Percentiles rank a stretch among this genome's conserved stretches.
Conservation (phyloP, 2,797 vertebrate genomes). For the Antrozous pallidus region DNA sequence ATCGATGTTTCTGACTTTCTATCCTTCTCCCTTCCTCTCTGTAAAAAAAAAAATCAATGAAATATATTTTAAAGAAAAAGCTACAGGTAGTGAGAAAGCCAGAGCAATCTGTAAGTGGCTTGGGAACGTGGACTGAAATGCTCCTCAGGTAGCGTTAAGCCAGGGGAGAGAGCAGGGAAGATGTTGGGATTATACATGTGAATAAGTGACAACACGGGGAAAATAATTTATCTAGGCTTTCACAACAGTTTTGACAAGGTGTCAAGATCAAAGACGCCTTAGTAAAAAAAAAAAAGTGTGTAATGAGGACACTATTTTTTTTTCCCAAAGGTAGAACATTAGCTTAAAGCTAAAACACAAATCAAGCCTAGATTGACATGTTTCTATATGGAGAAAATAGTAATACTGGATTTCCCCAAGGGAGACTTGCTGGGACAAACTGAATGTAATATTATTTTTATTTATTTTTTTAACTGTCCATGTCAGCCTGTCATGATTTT, state of each 20-base stretch:
- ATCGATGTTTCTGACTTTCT: too few species aligned
- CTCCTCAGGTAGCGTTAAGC: neutral
- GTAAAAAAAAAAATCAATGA: too few species aligned
- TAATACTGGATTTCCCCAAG: slow-evolving; percentile 21
- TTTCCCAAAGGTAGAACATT: slow-evolving; percentile 23
- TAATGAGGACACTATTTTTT: slow-evolving; percentile 12
- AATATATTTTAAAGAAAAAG: too few species aligned
- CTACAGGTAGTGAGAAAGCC: neutral
- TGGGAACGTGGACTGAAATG: neutral
- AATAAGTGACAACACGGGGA: neutral
- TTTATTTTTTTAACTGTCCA: too few species aligned
- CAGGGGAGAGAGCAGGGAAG: neutral
- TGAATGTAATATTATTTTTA: neutral
- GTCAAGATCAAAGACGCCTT: slow-evolving; percentile 41
- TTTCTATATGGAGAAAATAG: slow-evolving; percentile 26
- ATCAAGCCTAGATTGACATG: slow-evolving; percentile 42
- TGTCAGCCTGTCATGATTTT: too few species aligned
- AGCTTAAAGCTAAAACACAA: slow-evolving; percentile 48
- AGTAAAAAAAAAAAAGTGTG: neutral
- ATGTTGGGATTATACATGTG: neutral
- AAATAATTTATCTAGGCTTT: slow-evolving; percentile 35
- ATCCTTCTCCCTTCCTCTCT: too few species aligned
- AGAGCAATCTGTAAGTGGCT: neutral
- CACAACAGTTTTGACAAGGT: slow-evolving; percentile 55
- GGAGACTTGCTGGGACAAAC: slow-evolving; percentile 24